Base-by-base conservation (phyloP, 2,888 invertebrate species). In the Heliconius hortense region DNA sequence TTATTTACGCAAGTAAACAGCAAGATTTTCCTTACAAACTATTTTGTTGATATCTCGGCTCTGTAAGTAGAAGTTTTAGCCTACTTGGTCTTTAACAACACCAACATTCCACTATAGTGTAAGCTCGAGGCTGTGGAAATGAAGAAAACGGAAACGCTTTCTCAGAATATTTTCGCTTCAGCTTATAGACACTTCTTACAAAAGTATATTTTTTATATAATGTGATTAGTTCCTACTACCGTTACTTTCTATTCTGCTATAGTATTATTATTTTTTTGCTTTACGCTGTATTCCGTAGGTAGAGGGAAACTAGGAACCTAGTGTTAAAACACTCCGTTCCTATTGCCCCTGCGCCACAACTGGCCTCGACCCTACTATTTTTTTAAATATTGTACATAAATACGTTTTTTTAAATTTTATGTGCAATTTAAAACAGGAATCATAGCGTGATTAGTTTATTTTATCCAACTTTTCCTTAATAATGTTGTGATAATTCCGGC, bases 91-190 rank as follows among this genome's bases (percentile, higher is more conserved):
- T 43, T 48, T 43, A 26, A 53, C 31, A 63, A 63, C 28, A 53
- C 64, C 64, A 71, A 76, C 68, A 56, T 72, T 62, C 39, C 64
- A 62, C 69, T 63, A 63, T 59, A 62, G 71, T 59, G 63, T 68
- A 74, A 73, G 78, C 79, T 28, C 69, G 75, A 59, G 75, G 75
- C 68, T 62, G 73, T 69, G 74, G 78, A 77, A 78, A 76, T 76
- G 77, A 79, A 77, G 69, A 69, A 71, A 75, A 73, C 76, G 76
- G 75, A 77, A 78, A 76, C 73, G 72, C 74, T 79, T 77, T 77
- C 68, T 67, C 56, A 74, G 78, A 74, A 75, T 62, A 76, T 78
- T 76, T 78, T 75, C 75, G 62, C 75, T 75, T 64, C 43, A 78
- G 75, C 67, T 76, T 75, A 63, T 59, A 68, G 63, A 21, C 53